Conservation (phyloP, 2,888 invertebrate genomes). For the Drosophila borborema region DNA sequence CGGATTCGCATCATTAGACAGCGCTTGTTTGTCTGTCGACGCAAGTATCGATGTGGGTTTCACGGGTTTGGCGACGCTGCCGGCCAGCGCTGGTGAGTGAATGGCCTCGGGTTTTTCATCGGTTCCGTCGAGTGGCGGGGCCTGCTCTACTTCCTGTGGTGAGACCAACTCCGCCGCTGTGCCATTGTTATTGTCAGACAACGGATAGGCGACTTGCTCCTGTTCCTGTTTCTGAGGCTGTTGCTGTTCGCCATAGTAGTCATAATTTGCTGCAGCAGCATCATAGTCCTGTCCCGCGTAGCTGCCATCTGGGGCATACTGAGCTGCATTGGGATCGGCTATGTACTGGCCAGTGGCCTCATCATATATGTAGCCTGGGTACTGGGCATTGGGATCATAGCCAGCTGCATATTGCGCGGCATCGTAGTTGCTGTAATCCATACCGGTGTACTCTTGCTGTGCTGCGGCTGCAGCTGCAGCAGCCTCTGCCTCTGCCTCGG, state of each 20-base stretch:
- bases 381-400: constrained; percentile 79
- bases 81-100: constrained; percentile 22
- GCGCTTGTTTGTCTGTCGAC: constrained; percentile 74
- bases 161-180: constrained; percentile 19
- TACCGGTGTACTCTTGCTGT: constrained; percentile 74
- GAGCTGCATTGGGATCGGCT: constrained; percentile 78
- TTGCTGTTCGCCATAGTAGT: constrained; percentile 61
- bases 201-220: constrained; percentile 33
- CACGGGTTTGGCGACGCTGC: constrained; percentile 54
- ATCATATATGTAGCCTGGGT: constrained; percentile 83
- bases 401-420: constrained; percentile 71
- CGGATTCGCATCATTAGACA: constrained; percentile 81
- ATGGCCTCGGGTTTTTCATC: constrained; percentile 42
- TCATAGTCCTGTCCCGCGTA: constrained; percentile 71
- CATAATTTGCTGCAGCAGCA: constrained; percentile 53
- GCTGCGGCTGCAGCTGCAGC: constrained; percentile 19
- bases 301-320: constrained; percentile 66
- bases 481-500: constrained; percentile 17
- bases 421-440: constrained; percentile 83
- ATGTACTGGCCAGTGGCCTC: constrained; percentile 82
- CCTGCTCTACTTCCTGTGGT: constrained; percentile 59
- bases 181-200: constrained; percentile 35
- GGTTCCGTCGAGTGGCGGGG: constrained; percentile 8
- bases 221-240: constrained; percentile 30
- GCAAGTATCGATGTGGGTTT: constrained; percentile 81